Evolutionary conservation across 2,797 vertebrate genomes (phyloP).

Genomic region (Ceyx erithaca): DNA sequence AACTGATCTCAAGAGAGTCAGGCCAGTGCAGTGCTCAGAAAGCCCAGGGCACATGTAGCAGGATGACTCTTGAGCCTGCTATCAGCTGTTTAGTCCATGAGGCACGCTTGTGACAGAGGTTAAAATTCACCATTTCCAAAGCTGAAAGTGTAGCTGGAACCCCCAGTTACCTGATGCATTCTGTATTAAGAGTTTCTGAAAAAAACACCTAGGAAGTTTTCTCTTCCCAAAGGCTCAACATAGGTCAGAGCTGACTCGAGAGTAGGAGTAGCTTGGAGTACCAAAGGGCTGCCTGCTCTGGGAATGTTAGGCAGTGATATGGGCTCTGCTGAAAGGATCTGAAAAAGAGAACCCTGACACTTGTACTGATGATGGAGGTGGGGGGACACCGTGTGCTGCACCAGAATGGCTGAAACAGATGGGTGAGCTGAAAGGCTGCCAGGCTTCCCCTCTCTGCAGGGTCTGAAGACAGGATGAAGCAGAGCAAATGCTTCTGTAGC

Average conservation of each 20-base stretch:
- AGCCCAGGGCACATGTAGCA: neutral
- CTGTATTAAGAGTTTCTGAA: neutral
- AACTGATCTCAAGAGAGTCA: neutral
- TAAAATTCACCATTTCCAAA: neutral
- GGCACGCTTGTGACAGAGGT: neutral
- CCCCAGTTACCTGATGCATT: neutral
- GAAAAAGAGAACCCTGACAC: neutral
- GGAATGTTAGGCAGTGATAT: neutral
- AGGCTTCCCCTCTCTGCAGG: neutral
- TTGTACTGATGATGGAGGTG: neutral
- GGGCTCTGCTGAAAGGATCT: neutral
- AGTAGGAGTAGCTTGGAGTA: neutral
- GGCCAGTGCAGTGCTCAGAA: neutral
- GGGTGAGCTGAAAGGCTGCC: slow-evolving; percentile 18
- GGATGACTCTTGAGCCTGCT: neutral
- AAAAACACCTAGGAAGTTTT: neutral
- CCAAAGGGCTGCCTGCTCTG: neutral
- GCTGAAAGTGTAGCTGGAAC: neutral
- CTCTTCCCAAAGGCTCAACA: neutral
- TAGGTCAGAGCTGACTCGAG: neutral
- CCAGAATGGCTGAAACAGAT: slow-evolving; percentile 3
- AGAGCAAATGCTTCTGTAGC: slow-evolving; percentile 14
- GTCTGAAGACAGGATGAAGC: neutral
- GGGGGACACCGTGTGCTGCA: neutral
- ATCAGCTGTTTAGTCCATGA: neutral